A percentile compares a stretch with the other conserved stretches of the same genome.
Conservation (phyloP, 2,888 invertebrate genomes). For the Aspidapion aeneum region DNA sequence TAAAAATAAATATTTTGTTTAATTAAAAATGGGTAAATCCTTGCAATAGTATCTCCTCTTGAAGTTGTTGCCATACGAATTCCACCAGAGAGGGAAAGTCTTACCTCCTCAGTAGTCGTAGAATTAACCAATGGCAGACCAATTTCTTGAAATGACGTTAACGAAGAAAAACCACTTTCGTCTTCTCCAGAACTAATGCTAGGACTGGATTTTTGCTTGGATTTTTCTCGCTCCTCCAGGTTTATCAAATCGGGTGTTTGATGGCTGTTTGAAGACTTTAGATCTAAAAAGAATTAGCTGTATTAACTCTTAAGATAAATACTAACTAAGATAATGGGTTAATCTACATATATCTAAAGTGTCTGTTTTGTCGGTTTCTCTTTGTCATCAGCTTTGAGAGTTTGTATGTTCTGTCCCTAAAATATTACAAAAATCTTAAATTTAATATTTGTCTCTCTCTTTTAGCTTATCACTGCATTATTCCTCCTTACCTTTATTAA, state of each 20-base stretch:
- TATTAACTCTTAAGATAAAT: no score
- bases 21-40: not conserved
- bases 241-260: not conserved
- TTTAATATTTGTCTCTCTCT: no score
- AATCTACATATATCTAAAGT: no score
- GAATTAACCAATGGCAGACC: slow-evolving; percentile 59
- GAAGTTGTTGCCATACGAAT: no score
- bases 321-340: no score
- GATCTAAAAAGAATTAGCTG: no score
- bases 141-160: slow-evolving; percentile 81
- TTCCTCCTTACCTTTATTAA: not conserved
- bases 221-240: not conserved
- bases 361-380: no score
- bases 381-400: no score
- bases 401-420: no score
- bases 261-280: no score
- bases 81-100: not conserved
- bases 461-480: no score
- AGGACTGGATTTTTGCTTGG: slow-evolving; percentile 16
- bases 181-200: slow-evolving; percentile 58
- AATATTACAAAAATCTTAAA: no score
- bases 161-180: slow-evolving; percentile 82
- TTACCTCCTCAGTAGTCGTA: slow-evolving; percentile 33
- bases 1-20: slow-evolving; percentile 15
- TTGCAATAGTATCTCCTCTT: not conserved